Evolutionary conservation across 2,797 vertebrate species (phyloP).

Genomic region (Remorina albescens): DNA sequence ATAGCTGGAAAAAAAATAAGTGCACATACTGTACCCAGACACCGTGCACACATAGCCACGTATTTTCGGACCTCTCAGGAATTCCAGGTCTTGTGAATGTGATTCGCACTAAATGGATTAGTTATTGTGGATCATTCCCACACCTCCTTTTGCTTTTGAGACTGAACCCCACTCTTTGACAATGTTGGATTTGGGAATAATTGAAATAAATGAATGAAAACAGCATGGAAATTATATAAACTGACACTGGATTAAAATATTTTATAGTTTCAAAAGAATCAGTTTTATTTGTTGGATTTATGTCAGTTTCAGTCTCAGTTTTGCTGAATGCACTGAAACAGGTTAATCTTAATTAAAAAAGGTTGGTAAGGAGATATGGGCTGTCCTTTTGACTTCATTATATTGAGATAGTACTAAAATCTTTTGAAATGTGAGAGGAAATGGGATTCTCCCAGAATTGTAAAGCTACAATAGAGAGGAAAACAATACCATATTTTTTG

Average conservation of each 20-base stretch:
- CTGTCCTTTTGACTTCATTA: not conserved
- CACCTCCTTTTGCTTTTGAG: not conserved
- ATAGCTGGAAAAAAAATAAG: constrained; percentile 43
- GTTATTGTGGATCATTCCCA: constrained; percentile 33
- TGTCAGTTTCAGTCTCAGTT: not conserved
- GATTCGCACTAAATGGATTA: constrained; percentile 46
- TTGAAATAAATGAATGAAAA: not conserved
- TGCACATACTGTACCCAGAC: constrained; percentile 47
- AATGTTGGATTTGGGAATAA: not conserved
- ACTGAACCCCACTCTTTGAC: not conserved
- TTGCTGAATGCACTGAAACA: not conserved
- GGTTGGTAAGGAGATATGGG: too few relatives aligned
- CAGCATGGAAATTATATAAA: constrained; percentile 1
- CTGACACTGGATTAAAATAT: not conserved
- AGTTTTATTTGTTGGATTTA: not conserved
- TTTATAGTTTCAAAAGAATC: too few relatives aligned
- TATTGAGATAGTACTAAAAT: not conserved
- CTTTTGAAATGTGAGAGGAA: not conserved
- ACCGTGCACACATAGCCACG: constrained; percentile 16
- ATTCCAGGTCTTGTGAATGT: constrained; percentile 27
- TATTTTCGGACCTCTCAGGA: constrained; percentile 62
- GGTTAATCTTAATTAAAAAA: not conserved
- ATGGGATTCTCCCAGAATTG: not conserved
- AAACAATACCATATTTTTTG: not conserved
- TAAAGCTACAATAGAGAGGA: not conserved